Base-by-base conservation (phyloP, 2,888 invertebrate genomes). In the Ochlodes sylvanus region DNA sequence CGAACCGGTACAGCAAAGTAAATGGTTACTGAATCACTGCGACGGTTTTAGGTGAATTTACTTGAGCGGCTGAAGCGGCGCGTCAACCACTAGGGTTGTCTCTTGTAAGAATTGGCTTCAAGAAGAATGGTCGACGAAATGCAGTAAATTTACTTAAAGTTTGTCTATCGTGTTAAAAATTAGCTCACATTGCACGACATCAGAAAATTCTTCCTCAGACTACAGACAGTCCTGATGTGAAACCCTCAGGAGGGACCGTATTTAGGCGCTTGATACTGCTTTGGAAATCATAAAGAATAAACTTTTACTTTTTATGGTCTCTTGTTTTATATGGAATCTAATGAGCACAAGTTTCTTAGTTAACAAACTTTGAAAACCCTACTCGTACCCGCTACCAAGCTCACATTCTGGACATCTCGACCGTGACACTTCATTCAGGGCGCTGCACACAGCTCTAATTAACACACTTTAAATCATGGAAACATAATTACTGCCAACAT, bases 381-480 rank as follows among this genome's bases (percentile, higher is more conserved):
- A 58, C 21, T 27, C 1, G 21, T 32, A 32, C 32, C 61, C 55
- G 61, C 61, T 67, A 67, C 7, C 44, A 67, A 55, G 55, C 67
- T 77, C 78, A 78, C 76, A 78, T 78, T 83, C 79, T 79, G 76
- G 76, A 79, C 79, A 87, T 83, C 83, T 79, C 90, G 83, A 92
- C 85, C 92, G 90, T 90, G 83, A 92, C 90, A 84, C 81, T 82
- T 85, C 82, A 85, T 82, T 85, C 81, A 89, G 90, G 87, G 89
- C 79, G 77, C 75, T 81, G 84, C 80, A 76, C 66, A 60, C 66
- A 66, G 42, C 58, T 14, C 60, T 44, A 66, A 66, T 63, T 86
- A 86, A 82, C 81, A 84, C 79, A 83, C 79, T 82, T 86, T 60
- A 44, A 63, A 57, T 60, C 63, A 63, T 41, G 50, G 65, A 63